A percentile compares a stretch with the other conserved stretches of the same genome.
Evolutionary conservation across 2,888 invertebrate genomes (phyloP).

Genomic region (Lasius fuliginosus): DNA sequence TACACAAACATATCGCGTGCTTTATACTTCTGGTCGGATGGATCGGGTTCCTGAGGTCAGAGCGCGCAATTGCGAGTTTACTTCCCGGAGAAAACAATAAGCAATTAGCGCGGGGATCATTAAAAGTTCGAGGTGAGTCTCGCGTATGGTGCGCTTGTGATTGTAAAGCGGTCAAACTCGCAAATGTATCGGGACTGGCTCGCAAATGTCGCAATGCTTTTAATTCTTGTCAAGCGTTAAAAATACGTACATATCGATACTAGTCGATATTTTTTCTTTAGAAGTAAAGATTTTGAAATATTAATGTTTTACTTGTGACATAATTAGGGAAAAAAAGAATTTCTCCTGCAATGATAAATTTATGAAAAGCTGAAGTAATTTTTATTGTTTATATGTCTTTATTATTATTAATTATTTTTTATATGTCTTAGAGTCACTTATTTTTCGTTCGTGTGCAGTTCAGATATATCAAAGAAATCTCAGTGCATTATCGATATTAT

Average conservation of each 20-base stretch:
- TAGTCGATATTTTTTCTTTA: constrained; percentile 1
- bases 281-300: not conserved
- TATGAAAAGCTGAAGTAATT: not conserved
- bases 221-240: not conserved
- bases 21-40: constrained; percentile 3
- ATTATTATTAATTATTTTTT: not conserved
- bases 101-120: constrained; percentile 65
- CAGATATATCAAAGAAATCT: too few species aligned
- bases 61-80: constrained; percentile 29
- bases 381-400: not conserved
- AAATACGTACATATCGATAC: not conserved
- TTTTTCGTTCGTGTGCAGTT: too few species aligned
- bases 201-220: not conserved
- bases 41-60: constrained; percentile 16
- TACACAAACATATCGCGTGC: not conserved
- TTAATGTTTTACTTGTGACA: not conserved
- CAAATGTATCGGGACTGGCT: not conserved
- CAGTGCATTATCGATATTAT: too few species aligned
- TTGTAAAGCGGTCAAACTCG: constrained; percentile 7
- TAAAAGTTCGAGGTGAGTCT: constrained; percentile 47
- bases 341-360: not conserved
- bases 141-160: not conserved
- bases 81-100: constrained; percentile 64
- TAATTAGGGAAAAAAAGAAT: not conserved
- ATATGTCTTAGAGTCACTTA: too few species aligned